Conservation (phyloP, 2,113 vertebrate genomes). For the Apodemus sylvaticus region DNA sequence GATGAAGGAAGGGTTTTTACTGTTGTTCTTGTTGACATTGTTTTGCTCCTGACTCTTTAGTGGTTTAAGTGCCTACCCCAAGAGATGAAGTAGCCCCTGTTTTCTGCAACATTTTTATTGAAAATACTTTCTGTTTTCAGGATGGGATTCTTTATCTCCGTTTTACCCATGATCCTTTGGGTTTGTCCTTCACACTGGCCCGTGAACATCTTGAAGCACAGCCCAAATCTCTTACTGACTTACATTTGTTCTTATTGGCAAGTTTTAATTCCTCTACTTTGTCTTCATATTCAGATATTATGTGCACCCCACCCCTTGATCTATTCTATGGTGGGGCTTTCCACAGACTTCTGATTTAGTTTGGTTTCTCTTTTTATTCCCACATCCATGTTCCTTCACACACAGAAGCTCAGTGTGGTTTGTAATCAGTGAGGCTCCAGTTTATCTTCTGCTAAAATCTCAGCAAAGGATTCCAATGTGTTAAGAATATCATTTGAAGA, state of each 20-base stretch:
- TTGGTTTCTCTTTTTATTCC: neutral
- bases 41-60: neutral
- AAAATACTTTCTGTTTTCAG: neutral
- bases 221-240: neutral
- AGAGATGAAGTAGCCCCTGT: neutral
- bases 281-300: neutral
- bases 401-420: neutral
- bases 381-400: neutral
- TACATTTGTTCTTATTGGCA: neutral
- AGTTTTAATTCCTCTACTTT: neutral
- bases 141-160: neutral
- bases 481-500: neutral
- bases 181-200: neutral
- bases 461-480: neutral
- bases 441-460: neutral
- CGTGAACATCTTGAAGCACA: neutral
- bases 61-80: neutral
- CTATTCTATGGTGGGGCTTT: neutral
- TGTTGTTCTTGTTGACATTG: too few species aligned
- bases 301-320: too few species aligned
- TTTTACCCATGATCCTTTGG: neutral
- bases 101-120: neutral
- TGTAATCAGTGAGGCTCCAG: neutral
- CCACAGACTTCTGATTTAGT: neutral
- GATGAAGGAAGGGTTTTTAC: neutral